Conservation (phyloP, 2,888 invertebrate species). For the Drosophila colorata region DNA sequence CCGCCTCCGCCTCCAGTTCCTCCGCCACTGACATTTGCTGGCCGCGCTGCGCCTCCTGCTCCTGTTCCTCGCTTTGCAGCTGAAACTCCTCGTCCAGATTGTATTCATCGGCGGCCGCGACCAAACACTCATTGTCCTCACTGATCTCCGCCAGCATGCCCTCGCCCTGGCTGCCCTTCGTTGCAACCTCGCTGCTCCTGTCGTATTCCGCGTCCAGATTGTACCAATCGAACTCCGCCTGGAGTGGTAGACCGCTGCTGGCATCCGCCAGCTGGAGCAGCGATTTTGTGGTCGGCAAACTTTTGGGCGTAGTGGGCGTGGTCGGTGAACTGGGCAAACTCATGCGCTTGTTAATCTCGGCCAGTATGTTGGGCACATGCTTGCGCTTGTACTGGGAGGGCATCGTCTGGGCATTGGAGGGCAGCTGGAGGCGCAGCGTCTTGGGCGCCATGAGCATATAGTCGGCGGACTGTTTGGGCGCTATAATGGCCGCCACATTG, state of each 20-base stretch:
- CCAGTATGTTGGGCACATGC: slow-evolving; percentile 83
- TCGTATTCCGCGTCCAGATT: slow-evolving; percentile 85
- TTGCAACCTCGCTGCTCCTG: slow-evolving; percentile 54
- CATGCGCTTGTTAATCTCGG: slow-evolving; percentile 84
- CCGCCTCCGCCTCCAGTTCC: slow-evolving; percentile 19
- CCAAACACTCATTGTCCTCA: slow-evolving; percentile 74
- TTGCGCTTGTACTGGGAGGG: slow-evolving; percentile 80
- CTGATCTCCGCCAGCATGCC: slow-evolving; percentile 75
- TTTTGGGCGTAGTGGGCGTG: slow-evolving; percentile 66
- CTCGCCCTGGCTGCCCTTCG: slow-evolving; percentile 43
- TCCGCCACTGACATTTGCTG: slow-evolving; percentile 23
- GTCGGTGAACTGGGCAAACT: slow-evolving; percentile 75
- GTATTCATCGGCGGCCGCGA: slow-evolving; percentile 82
- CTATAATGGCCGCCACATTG: slow-evolving; percentile 91
- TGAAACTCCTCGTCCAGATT: slow-evolving; percentile 84
- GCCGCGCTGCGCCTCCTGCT: slow-evolving; percentile 20
- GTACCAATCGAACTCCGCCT: slow-evolving; percentile 85
- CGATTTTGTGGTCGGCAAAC: slow-evolving; percentile 50
- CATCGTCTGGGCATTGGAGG: slow-evolving; percentile 38
- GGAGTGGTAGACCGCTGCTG: slow-evolving; percentile 76
- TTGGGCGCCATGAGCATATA: slow-evolving; percentile 57
- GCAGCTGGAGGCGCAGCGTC: slow-evolving; percentile 58
- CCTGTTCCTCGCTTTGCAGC: slow-evolving; percentile 50
- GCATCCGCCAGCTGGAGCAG: slow-evolving; percentile 52
- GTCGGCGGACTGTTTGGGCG: slow-evolving; percentile 86